phyloP scores from a whole-genome alignment of 2,113 vertebrate species.

The Perca flavescens region DNA sequence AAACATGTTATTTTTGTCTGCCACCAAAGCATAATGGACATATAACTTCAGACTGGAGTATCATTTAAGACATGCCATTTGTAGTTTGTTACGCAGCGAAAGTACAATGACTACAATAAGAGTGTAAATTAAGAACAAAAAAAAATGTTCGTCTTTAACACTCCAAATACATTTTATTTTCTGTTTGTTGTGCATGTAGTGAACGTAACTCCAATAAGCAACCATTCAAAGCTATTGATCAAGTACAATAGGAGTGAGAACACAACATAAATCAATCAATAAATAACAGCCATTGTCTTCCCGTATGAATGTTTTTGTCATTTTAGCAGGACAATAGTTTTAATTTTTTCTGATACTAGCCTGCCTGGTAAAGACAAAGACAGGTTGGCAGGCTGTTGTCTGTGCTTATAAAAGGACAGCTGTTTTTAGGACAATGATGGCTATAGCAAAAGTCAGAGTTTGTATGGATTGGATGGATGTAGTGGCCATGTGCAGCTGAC shows the following conservation, averaged over 20 bases:
- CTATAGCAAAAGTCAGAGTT: conserved; percentile 29
- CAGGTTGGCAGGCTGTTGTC: conserved; percentile 19
- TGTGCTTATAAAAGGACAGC: conserved; percentile 36
- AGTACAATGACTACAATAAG: neutral
- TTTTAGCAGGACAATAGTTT: neutral
- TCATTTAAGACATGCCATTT: too few relatives aligned
- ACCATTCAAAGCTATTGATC: neutral
- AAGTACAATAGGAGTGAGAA: neutral
- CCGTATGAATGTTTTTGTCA: neutral
- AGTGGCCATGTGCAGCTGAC: neutral
- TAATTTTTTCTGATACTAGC: neutral
- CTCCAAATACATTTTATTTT: neutral
- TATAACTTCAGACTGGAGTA: too few relatives aligned
- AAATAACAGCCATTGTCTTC: neutral
- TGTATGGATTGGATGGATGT: neutral
- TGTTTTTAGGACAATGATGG: conserved; percentile 20
- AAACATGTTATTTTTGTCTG: too few relatives aligned
- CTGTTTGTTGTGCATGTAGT: neutral
- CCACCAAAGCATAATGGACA: too few relatives aligned
- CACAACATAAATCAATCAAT: neutral
- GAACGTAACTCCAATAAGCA: neutral
- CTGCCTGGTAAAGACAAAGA: conserved; percentile 8
- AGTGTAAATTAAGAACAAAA: neutral
- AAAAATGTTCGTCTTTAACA: neutral
- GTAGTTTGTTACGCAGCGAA: neutral